Conservation (phyloP, 2,797 vertebrate genomes). For the Orientallactaga sibirica region DNA sequence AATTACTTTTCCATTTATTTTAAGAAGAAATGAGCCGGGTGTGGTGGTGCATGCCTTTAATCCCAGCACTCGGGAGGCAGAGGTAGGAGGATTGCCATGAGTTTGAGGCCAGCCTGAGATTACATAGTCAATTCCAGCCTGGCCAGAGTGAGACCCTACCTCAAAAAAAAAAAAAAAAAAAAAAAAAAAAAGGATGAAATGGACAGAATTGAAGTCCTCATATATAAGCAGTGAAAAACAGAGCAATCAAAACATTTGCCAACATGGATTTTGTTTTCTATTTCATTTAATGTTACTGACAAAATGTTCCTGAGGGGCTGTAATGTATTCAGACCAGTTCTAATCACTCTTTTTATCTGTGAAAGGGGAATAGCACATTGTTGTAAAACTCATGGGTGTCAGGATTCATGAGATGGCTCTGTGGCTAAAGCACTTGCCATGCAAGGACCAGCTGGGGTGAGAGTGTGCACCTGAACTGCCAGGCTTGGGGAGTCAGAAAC, state of each 20-base stretch:
- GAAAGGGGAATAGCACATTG: neutral
- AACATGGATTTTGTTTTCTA: neutral
- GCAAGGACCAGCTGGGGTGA: too few relatives aligned
- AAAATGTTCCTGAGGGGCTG: neutral
- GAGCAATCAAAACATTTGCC: neutral
- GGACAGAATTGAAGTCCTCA: neutral
- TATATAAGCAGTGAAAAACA: neutral
- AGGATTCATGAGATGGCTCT: too few relatives aligned
- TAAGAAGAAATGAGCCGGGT: neutral
- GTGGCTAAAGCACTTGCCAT: too few relatives aligned
- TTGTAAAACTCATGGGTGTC: neutral
- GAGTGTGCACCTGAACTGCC: too few relatives aligned
- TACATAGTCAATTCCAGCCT: too few relatives aligned
- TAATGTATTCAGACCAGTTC: neutral
- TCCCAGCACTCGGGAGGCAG: too few relatives aligned
- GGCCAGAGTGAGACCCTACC: too few relatives aligned
- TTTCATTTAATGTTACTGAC: neutral
- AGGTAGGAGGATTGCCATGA: too few relatives aligned
- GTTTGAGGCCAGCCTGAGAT: too few relatives aligned
- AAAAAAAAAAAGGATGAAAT: neutral
- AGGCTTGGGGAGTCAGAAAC: too few relatives aligned
- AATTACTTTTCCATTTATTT: conserved; percentile 30
- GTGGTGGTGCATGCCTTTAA: too few relatives aligned
- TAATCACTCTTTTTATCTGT: neutral
- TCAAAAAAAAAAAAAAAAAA: too few relatives aligned